A percentile compares a stretch with the other conserved stretches of the same genome.
These are phyloP conservation scores for Ptiloglossa arizonensis DNA, from an alignment of 1,140 invertebrate genomes.

Conservation along the genomic window DNA sequence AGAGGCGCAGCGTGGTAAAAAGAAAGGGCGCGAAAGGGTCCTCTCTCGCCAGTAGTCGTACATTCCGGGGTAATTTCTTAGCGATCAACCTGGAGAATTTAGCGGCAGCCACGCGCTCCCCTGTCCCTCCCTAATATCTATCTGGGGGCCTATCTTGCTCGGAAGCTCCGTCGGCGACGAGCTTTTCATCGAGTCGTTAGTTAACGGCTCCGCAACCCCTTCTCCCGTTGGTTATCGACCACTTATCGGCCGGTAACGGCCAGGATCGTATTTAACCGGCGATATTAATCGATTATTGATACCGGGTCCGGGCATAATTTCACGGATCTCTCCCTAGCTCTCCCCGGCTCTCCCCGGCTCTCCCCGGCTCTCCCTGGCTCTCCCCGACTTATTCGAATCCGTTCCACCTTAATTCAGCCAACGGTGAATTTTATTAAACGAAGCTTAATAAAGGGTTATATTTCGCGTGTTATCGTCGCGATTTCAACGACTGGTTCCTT, in stretches of 20 bases:
- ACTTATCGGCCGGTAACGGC: slow-evolving; percentile 47
- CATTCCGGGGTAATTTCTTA: slow-evolving; percentile 78
- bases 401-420: too few species aligned
- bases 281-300: slow-evolving; percentile 55
- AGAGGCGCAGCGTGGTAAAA: background rate
- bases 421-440: slow-evolving; percentile 30
- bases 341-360: background rate
- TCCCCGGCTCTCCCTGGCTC: background rate
- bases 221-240: slow-evolving; percentile 30
- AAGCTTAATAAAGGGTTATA: slow-evolving; percentile 24
- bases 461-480: slow-evolving; percentile 32
- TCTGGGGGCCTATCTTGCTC: slow-evolving; percentile 32
- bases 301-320: slow-evolving; percentile 26
- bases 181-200: slow-evolving; percentile 81
- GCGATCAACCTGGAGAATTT: slow-evolving; percentile 74
- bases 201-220: slow-evolving; percentile 60
- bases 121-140: slow-evolving; percentile 59
- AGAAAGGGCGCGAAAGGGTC: background rate
- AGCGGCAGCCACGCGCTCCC: slow-evolving; percentile 26
- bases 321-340: slow-evolving; percentile 25
- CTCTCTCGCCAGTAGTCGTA: slow-evolving; percentile 51
- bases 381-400: background rate
- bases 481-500: background rate
- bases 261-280: slow-evolving; percentile 45
- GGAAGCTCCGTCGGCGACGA: slow-evolving; percentile 67